Conservation (phyloP, 2,113 vertebrate genomes). For the Cricetomys ansorgei region DNA sequence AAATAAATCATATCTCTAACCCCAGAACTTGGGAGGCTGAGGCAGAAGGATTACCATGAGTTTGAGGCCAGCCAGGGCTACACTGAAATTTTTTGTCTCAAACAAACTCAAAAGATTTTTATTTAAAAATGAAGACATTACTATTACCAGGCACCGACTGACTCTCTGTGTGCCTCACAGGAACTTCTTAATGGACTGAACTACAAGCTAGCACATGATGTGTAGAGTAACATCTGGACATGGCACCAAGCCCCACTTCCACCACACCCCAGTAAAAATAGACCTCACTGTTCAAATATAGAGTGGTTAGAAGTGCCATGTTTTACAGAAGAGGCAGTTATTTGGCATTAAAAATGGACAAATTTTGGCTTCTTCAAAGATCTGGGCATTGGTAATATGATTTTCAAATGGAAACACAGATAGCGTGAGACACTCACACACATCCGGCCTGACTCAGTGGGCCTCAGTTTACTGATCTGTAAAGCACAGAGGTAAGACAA, state of each 20-base stretch:
- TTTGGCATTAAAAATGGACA: constrained; percentile 77
- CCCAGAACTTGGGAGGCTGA: not conserved
- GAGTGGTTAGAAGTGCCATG: constrained; percentile 68
- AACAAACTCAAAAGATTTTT: not conserved
- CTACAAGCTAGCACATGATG: constrained; percentile 33
- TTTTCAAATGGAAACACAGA: constrained; percentile 72
- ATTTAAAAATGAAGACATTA: constrained; percentile 31
- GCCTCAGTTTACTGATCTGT: constrained; percentile 44
- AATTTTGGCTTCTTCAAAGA: constrained; percentile 59
- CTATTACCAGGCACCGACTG: not conserved
- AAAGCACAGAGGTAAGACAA: not conserved
- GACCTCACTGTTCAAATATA: constrained; percentile 75
- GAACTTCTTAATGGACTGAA: constrained; percentile 28
- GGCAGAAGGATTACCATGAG: not conserved
- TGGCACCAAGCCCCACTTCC: constrained; percentile 50
- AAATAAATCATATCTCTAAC: not conserved
- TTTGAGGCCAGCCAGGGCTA: not conserved
- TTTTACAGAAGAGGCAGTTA: constrained; percentile 75
- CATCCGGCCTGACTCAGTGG: constrained; percentile 52
- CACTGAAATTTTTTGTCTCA: not conserved
- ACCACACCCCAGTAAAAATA: constrained; percentile 75
- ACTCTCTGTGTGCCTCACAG: not conserved
- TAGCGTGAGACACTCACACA: not conserved
- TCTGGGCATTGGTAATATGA: constrained; percentile 38
- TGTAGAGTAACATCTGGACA: constrained; percentile 62